Evolutionary conservation across 1,140 invertebrate species (phyloP).

Genomic region (Teleogryllus occipitalis): DNA sequence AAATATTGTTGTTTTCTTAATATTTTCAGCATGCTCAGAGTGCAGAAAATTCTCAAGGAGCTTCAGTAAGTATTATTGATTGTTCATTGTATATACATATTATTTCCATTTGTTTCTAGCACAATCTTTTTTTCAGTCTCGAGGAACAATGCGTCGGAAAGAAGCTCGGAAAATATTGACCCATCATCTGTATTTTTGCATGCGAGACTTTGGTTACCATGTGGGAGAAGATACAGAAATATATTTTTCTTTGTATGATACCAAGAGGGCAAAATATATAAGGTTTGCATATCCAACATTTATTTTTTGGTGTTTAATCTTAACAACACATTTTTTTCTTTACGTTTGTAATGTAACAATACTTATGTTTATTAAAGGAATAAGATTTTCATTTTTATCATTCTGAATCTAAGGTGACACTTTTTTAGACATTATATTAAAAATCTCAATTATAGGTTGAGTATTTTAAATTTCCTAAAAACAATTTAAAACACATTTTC

Average conservation of each 20-base stretch:
- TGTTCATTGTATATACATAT: not conserved
- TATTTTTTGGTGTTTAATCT: too few relatives aligned
- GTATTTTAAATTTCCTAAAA: too few relatives aligned
- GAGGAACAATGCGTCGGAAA: constrained; percentile 60
- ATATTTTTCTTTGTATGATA: constrained; percentile 79
- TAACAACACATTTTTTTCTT: too few relatives aligned
- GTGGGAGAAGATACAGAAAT: constrained; percentile 80
- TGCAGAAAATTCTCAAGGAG: constrained; percentile 66
- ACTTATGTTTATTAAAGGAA: too few relatives aligned
- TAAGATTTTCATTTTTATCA: too few relatives aligned
- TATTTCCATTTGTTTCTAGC: not conserved
- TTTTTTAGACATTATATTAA: too few relatives aligned
- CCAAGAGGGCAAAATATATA: constrained; percentile 49
- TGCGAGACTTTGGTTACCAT: constrained; percentile 78
- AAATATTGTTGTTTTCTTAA: constrained; percentile 6
- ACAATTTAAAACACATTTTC: too few relatives aligned
- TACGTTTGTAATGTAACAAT: too few relatives aligned
- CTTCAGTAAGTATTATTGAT: constrained; percentile 48
- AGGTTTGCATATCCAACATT: constrained; percentile 32
- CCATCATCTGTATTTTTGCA: constrained; percentile 79
- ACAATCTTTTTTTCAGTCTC: constrained; percentile 35
- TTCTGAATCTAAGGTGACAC: too few relatives aligned
- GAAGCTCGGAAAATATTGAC: constrained; percentile 59
- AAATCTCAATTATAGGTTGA: too few relatives aligned
- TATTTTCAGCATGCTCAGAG: constrained; percentile 60